Conservation (phyloP, 2,797 vertebrate genomes). For the Gymnoscopelus microlampas region DNA sequence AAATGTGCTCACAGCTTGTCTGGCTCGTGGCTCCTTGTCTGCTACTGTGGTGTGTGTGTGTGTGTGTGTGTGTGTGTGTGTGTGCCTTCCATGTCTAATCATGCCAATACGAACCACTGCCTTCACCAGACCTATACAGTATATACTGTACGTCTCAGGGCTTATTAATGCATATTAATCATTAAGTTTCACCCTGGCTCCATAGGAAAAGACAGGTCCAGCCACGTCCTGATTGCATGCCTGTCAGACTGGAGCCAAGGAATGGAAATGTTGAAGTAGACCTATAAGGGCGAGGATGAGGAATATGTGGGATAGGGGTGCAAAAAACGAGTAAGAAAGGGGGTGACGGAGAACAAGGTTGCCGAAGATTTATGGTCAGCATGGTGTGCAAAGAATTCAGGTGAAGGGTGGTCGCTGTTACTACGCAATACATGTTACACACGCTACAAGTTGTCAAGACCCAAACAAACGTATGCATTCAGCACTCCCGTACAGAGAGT, state of each 20-base stretch:
- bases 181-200: slow-evolving; percentile 27
- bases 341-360: background rate
- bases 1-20: slow-evolving; percentile 30
- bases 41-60: slow-evolving; percentile 18
- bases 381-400: slow-evolving; percentile 48
- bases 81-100: slow-evolving; percentile 22
- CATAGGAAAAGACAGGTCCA: slow-evolving; percentile 27
- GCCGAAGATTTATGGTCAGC: slow-evolving; percentile 56
- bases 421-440: slow-evolving; percentile 30
- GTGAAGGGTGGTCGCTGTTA: slow-evolving; percentile 54
- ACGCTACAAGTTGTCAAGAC: slow-evolving; percentile 46
- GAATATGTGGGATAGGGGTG: slow-evolving; percentile 19
- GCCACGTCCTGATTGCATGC: slow-evolving; percentile 30
- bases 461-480: slow-evolving; percentile 37
- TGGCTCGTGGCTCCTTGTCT: slow-evolving; percentile 36
- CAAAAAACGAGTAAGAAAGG: slow-evolving; percentile 6
- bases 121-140: background rate
- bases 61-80: slow-evolving; percentile 14
- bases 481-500: slow-evolving; percentile 45
- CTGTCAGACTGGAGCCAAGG: slow-evolving; percentile 31
- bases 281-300: slow-evolving; percentile 27
- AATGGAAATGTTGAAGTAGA: slow-evolving; percentile 34
- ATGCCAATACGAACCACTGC: slow-evolving; percentile 22
- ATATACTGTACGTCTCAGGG: slow-evolving; percentile 23
- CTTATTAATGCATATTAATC: slow-evolving; percentile 50